Percentiles rank a stretch among this genome's conserved stretches.
Evolutionary conservation across 2,113 vertebrate genomes (phyloP).

Genomic region (Danio rerio): DNA sequence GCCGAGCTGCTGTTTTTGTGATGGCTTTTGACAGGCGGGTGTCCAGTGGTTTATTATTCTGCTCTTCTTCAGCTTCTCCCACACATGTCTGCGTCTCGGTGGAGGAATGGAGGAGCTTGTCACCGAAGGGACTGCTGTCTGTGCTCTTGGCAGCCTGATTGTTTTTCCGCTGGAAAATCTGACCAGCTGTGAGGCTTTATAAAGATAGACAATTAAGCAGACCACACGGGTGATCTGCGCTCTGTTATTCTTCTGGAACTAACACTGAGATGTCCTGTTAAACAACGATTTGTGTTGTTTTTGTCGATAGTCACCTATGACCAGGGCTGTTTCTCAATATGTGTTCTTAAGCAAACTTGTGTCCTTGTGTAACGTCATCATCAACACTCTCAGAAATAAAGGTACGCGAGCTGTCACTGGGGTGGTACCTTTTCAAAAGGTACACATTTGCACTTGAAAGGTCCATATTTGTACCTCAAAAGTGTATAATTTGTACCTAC

Average conservation of each 20-base stretch:
- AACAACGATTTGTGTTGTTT: neutral
- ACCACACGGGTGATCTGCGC: neutral
- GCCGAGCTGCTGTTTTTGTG: constrained; percentile 7
- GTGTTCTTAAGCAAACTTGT: too few relatives aligned
- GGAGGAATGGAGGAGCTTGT: constrained; percentile 19
- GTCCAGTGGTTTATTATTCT: neutral
- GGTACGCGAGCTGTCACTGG: too few relatives aligned
- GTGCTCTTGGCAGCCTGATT: neutral
- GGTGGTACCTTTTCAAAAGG: too few relatives aligned
- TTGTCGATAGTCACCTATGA: neutral
- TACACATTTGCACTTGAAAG: too few relatives aligned
- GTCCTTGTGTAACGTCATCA: too few relatives aligned
- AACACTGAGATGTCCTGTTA: neutral
- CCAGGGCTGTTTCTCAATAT: too few relatives aligned
- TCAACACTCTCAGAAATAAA: too few relatives aligned
- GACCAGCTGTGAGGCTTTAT: neutral
- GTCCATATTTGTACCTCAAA: too few relatives aligned
- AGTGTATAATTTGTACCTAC: too few relatives aligned
- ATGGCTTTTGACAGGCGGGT: constrained; percentile 18
- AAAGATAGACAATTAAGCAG: neutral
- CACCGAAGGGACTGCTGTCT: constrained; percentile 5
- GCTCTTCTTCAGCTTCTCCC: constrained; percentile 6
- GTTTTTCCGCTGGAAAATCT: constrained; percentile 19
- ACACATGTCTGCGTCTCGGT: constrained; percentile 11
- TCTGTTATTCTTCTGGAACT: neutral